Conservation (phyloP, 1,140 invertebrate genomes). For the Heliconius congener region DNA sequence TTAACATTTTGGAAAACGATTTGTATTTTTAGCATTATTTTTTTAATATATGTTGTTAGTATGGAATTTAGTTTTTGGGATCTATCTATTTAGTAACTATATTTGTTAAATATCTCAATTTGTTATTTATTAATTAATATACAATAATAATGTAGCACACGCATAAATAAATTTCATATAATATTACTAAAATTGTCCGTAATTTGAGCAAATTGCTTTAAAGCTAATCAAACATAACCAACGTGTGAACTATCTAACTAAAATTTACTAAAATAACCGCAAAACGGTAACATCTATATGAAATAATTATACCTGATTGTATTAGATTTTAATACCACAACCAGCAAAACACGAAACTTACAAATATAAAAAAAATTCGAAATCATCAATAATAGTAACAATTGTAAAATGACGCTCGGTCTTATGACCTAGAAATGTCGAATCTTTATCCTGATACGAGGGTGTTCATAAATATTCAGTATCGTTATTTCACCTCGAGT, state of each 20-base stretch:
- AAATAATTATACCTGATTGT: background rate
- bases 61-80: background rate
- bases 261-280: background rate
- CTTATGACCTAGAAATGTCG: constrained; percentile 72
- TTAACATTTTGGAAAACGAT: background rate
- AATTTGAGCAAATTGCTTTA: background rate
- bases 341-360: background rate
- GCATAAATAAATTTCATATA: background rate
- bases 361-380: background rate
- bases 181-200: background rate
- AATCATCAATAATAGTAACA: background rate
- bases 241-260: background rate
- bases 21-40: background rate
- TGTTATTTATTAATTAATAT: background rate
- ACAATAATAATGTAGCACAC: background rate
- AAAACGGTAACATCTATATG: background rate
- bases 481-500: constrained; percentile 75
- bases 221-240: background rate
- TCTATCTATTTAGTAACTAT: background rate
- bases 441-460: constrained; percentile 72
- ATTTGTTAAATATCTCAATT: background rate
- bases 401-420: constrained; percentile 53
- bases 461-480: constrained; percentile 76
- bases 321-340: background rate
- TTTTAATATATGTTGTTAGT: background rate